Percentiles rank a stretch among this genome's conserved stretches.
phyloP scores from a whole-genome alignment of 1,140 invertebrate species.

The Zaprionus gabonicus region DNA sequence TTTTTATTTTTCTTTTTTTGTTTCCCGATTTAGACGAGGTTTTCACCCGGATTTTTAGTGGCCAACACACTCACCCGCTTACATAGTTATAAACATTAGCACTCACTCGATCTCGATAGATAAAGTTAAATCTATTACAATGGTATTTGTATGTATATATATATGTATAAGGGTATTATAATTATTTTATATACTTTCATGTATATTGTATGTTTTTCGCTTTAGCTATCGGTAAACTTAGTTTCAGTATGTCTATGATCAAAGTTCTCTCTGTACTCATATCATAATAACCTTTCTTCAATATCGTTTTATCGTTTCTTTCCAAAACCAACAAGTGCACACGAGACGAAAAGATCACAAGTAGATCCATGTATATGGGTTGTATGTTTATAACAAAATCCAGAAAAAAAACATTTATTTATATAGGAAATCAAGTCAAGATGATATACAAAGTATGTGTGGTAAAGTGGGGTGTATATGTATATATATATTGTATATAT shows the following conservation, averaged over 20 bases:
- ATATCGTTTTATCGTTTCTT: constrained; percentile 24
- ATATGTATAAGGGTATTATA: constrained; percentile 5
- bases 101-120: constrained; percentile 33
- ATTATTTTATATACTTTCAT: background rate
- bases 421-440: background rate
- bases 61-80: constrained; percentile 31
- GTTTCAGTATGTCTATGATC: constrained; percentile 34
- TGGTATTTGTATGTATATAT: constrained; percentile 20
- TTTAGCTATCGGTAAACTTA: constrained; percentile 45
- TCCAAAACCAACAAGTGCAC: constrained; percentile 64
- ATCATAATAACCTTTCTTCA: background rate
- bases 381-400: constrained; percentile 56
- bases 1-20: constrained; percentile 4
- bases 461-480: background rate
- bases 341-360: constrained; percentile 45
- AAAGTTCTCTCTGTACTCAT: constrained; percentile 21
- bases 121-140: constrained; percentile 36
- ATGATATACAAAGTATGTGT: background rate
- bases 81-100: constrained; percentile 43
- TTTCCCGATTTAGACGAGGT: constrained; percentile 1
- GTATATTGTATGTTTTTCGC: constrained; percentile 27
- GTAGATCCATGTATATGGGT: constrained; percentile 28
- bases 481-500: constrained; percentile 13
- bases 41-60: constrained; percentile 1
- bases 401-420: background rate